Evolutionary conservation across 2,113 vertebrate species (phyloP).

Genomic region (Gallinago jamesoni): DNA sequence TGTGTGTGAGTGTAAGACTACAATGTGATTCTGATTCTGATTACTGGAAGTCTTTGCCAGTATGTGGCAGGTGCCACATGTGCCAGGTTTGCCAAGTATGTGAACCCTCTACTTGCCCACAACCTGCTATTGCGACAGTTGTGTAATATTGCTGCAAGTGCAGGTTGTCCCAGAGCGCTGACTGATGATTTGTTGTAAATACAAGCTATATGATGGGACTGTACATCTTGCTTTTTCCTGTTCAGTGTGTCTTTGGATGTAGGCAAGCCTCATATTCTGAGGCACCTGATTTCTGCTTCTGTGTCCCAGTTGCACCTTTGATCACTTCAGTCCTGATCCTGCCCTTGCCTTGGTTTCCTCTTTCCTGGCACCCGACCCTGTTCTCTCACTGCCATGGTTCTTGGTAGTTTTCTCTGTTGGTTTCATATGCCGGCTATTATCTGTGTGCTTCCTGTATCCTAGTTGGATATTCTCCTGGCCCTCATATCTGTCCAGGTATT

Average conservation of each 20-base stretch:
- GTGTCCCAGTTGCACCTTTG: not conserved
- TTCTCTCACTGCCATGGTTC: not conserved
- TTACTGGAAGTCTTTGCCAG: not conserved
- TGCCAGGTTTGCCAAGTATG: not conserved
- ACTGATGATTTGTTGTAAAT: rapidly evolving
- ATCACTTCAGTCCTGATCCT: not conserved
- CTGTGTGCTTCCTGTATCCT: not conserved
- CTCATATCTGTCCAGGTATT: not conserved
- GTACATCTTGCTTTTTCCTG: not conserved
- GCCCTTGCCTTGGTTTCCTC: not conserved
- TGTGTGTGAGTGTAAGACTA: not conserved
- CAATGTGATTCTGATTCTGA: not conserved
- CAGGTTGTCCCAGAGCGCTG: not conserved
- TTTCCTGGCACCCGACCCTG: not conserved
- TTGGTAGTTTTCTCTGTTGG: not conserved
- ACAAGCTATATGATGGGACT: not conserved
- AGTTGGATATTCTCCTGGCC: not conserved
- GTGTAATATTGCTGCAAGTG: not conserved
- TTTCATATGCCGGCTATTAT: not conserved
- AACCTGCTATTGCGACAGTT: not conserved
- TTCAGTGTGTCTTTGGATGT: not conserved
- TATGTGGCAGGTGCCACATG: too few relatives aligned
- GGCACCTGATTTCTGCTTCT: not conserved
- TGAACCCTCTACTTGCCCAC: not conserved
- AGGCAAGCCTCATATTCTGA: not conserved